A percentile compares a stretch with the other conserved stretches of the same genome.
These are phyloP conservation scores for Oncorhynchus kisutch DNA, from an alignment of 2,113 vertebrate species.

Conservation along the genomic window DNA sequence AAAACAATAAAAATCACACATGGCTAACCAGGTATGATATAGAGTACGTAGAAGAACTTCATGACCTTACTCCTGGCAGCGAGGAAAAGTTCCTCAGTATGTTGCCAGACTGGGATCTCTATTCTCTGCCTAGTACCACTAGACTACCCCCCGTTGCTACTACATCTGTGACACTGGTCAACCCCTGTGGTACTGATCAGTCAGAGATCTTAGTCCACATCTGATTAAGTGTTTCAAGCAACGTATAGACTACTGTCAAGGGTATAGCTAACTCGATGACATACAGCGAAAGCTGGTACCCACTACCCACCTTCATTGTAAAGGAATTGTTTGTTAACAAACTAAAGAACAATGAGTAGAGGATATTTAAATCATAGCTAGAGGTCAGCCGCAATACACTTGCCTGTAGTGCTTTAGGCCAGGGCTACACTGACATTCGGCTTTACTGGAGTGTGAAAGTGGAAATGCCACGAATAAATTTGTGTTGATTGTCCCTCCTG, in stretches of 20 bases:
- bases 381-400: not conserved
- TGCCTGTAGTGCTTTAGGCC: not conserved
- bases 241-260: not conserved
- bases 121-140: not conserved
- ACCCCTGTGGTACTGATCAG: not conserved
- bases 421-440: no score
- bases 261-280: not conserved
- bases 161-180: conserved; percentile 26
- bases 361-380: not conserved
- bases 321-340: not conserved
- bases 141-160: conserved; percentile 21
- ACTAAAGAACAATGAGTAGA: not conserved
- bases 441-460: not conserved
- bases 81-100: conserved; percentile 34
- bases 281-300: not conserved
- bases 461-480: not conserved
- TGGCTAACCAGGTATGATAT: conserved; percentile 34
- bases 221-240: conserved; percentile 4
- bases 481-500: conserved; percentile 19
- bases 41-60: conserved; percentile 41
- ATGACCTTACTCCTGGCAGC: conserved; percentile 23
- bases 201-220: not conserved
- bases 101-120: conserved; percentile 9
- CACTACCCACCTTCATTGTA: not conserved
- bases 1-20: conserved; percentile 1